Evolutionary conservation across 2,888 invertebrate species (phyloP), one percentile per base, ranked within the genome.

Genomic region (Drymonia ruficornis): DNA sequence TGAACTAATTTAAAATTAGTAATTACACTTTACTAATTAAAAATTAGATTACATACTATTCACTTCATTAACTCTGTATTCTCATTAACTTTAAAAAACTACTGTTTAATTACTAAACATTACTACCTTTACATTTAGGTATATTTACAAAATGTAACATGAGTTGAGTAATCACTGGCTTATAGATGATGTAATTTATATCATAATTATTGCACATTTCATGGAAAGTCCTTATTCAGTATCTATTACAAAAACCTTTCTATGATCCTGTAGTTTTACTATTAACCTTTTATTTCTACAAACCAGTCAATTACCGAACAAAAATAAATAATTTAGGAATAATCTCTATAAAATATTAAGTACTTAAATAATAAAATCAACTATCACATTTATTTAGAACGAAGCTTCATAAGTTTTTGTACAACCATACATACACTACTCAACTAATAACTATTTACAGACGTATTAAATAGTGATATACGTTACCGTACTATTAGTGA

Each of bases 341-440:
- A 90, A 34, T 84, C 80, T 87, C 82, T 89, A 83, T 85, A 84
- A 81, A 85, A 83, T 82, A 88, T 89, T 90, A 91, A 90, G 89
- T 92, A 92, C 91, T 89, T 88, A 89, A 85, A 84, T 85, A 89
- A 83, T 85, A 89, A 84, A 86, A 86, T 87, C 86, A 91, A 90
- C 91, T 92, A 92, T 92, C 91, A 92, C 92, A 92, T 91, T 91
- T 88, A 92, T 87, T 84, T 87, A 83, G 80, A 90, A 91, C 83
- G 84, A 90, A 91, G 89, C 87, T 80, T 87, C 84, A 82, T 70
- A 73, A 78, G 73, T 70, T 78, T 78, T 90, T 90, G 87, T 89
- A 89, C 87, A 88, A 77, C 70, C 61, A 66, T 68, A 74, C 61
- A 66, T 70, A 75, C 70, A 66, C 66, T 70, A 65, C 68, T 57